Evolutionary conservation across 2,113 vertebrate genomes (phyloP), one percentile per base, ranked within the genome.

Genomic region (Telmatochromis brichardi): DNA sequence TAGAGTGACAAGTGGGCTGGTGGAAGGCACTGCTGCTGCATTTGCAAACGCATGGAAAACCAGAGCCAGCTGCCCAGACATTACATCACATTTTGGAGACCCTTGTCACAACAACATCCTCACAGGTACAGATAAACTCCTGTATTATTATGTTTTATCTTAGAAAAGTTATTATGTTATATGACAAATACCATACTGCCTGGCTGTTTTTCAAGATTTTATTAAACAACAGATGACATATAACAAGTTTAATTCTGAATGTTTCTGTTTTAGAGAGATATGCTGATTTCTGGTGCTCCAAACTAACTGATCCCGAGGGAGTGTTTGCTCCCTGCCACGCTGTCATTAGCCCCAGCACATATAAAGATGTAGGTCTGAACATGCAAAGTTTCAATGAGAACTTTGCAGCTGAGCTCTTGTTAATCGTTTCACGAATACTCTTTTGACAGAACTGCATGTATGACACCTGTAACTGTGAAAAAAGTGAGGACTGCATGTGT

Each of bases 401-500:
- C 58, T 21, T 21, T 40, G 28, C 7, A 4, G 5, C 31, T 28
- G 5, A 23, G 1, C 19, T 23, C 4, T 12, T 5, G 3, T 45
- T 60, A 50, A 87, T 63, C 8, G 6, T 15, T 79, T 19, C 10
- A 21, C 3, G 0, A 4, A 17, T 3, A 8, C 76, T 31, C 5
- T 91, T 45, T 9, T 10, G 90, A 28, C 92, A 99, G 98, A 97
- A 96, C 93, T 99, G 98, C 88, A 94, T 98, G 94, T 99, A 99
- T 51, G 98, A 99, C 96, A 98, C 94, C 0, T 99, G 98, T 82
- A 99, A 97, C 94, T 98, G 98, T 73, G 97, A 98, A 84, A 97
- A 94, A 54, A 98, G 96, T 0, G 98, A 99, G 89, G 96, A 96
- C 31, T 98, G 97, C 91, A 97, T 98, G 97, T 99, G 98, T 63